Evolutionary conservation across 2,113 vertebrate species (phyloP), one percentile per base, ranked within the genome.

Genomic region (Pterophyllum scalare): DNA sequence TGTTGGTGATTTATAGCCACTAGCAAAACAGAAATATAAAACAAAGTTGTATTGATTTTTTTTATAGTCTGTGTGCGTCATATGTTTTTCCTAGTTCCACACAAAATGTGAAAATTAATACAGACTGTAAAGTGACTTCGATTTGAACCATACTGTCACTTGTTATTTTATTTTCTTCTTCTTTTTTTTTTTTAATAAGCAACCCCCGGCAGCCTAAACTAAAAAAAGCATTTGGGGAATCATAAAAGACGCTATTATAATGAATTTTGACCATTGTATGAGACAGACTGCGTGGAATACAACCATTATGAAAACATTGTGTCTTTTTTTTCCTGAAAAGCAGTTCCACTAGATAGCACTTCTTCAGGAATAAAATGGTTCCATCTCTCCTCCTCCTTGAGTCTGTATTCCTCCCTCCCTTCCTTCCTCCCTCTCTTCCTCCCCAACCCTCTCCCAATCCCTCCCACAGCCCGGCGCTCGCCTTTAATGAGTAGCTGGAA

Each of bases 401-500:
- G 75, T 94, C 94, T 67, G 90, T 94, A 93, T 94, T 94, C 94
- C 94, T 94, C 94, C 93, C 46, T 96, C 79, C 60, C 86, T 78
- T 82, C 33, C 72, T 83, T 78, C 64, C 57, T 96, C 79, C 61
- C 82, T 81, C 83, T 26, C 75, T 82, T 78, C 64, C 92, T 94
- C 94, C 94, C 95, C 95, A 93, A 93, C 95, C 96, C 96, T 96
- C 88, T 59, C 82, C 79, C 83, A 84, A 92, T 92, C 90, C 89
- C 82, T 95, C 95, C 94, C 93, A 93, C 96, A 94, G 96, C 96
- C 95, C 70, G 91, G 95, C 90, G 94, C 94, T 95, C 94, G 96
- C 96, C 96, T 98, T 97, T 98, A 99, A 99, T 97, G 97, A 99
- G 97, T 97, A 97, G 97, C 97, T 98, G 97, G 96, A 98, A 98